phyloP scores from a whole-genome alignment of 2,113 vertebrate species.

The Epinephelus cyanopodus region DNA sequence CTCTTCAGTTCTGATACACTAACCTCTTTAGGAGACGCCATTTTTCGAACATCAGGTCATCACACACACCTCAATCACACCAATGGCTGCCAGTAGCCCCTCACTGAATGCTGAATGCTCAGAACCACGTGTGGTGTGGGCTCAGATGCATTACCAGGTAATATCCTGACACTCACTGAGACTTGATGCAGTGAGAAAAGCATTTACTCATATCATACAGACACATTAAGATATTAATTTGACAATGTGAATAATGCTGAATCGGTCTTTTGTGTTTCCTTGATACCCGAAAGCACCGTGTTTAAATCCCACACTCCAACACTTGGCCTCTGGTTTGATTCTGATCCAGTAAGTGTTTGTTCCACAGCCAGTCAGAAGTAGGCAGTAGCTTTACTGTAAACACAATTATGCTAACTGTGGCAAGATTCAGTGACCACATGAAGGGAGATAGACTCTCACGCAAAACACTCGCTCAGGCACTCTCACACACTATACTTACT shows the following conservation, averaged over 20 bases:
- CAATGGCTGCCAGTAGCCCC: too few relatives aligned
- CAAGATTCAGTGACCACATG: slow-evolving; percentile 77
- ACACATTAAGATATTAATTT: background rate
- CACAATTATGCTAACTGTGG: slow-evolving; percentile 79
- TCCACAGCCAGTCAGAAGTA: slow-evolving; percentile 72
- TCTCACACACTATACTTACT: slow-evolving; percentile 72
- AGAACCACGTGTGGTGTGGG: too few relatives aligned
- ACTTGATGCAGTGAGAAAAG: background rate
- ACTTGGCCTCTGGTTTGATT: slow-evolving; percentile 65
- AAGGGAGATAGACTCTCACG: slow-evolving; percentile 73
- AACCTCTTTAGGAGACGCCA: too few relatives aligned
- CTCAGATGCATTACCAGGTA: too few relatives aligned
- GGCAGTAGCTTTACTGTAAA: slow-evolving; percentile 81
- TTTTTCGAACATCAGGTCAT: too few relatives aligned
- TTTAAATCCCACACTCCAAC: slow-evolving; percentile 63
- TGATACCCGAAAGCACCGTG: slow-evolving; percentile 30
- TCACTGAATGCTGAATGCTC: too few relatives aligned
- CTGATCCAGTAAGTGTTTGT: slow-evolving; percentile 80
- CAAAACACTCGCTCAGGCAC: slow-evolving; percentile 62
- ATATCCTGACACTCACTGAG: background rate
- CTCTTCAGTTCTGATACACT: too few relatives aligned
- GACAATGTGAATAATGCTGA: slow-evolving; percentile 3
- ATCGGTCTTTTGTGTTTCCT: slow-evolving; percentile 32
- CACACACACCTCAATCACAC: too few relatives aligned
- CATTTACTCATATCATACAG: slow-evolving; percentile 19